These are phyloP conservation scores for Digitonthophagus gazella DNA, from an alignment of 2,888 invertebrate species.

Conservation along the genomic window DNA sequence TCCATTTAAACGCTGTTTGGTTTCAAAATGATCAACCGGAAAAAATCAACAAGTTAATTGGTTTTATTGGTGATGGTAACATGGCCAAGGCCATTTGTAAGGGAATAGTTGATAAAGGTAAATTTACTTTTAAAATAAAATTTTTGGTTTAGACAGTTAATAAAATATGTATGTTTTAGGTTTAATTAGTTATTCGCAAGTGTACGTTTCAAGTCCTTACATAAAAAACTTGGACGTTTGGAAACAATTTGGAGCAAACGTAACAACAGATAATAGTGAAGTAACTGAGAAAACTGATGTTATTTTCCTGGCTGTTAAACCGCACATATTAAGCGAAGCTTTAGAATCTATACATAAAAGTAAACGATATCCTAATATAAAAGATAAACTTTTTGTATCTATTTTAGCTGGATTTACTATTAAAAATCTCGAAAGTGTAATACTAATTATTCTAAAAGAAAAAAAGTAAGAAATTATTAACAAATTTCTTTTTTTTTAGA, in stretches of 20 bases:
- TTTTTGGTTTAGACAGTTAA: too few relatives aligned
- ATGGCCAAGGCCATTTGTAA: conserved; percentile 83
- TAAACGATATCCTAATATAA: conserved; percentile 38
- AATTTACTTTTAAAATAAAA: not conserved
- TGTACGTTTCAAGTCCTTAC: conserved; percentile 73
- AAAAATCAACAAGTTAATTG: conserved; percentile 55
- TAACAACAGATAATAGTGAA: conserved; percentile 64
- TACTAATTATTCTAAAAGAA: not conserved
- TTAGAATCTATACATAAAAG: conserved; percentile 48
- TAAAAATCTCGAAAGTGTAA: conserved; percentile 61
- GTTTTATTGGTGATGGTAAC: conserved; percentile 88
- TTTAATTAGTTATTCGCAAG: conserved; percentile 60
- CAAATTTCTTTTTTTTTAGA: conserved; percentile 30
- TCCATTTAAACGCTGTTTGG: conserved; percentile 3
- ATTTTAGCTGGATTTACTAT: conserved; percentile 77
- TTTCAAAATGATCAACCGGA: conserved; percentile 16
- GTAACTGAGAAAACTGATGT: conserved; percentile 66
- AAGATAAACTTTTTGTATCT: conserved; percentile 71
- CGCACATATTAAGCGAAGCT: conserved; percentile 67
- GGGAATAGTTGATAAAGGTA: conserved; percentile 70
- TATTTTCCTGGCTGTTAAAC: conserved; percentile 86
- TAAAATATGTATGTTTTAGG: conserved; percentile 50
- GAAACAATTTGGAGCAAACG: conserved; percentile 61
- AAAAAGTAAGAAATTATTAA: too few relatives aligned
- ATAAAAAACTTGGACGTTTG: conserved; percentile 64